Base-by-base conservation (phyloP, 2,797 vertebrate genomes). In the Cyprinella venusta region DNA sequence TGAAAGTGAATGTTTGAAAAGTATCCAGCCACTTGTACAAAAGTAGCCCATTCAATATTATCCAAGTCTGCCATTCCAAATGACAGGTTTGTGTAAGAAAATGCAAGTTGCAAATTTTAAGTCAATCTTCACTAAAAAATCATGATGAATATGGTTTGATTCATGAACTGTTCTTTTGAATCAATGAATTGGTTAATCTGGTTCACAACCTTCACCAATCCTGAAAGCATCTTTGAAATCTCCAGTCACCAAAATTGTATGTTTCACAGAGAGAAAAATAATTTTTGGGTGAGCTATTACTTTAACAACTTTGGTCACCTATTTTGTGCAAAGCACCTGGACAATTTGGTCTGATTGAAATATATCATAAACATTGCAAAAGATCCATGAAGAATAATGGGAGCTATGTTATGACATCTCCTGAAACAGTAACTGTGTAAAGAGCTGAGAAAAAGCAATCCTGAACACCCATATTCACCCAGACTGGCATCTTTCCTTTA, bases 401-500 rank as follows among this genome's bases (percentile, higher is more conserved):
- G n/a, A n/a, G n/a, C n/a, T n/a, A n/a, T n/a, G n/a, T n/a, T n/a
- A n/a, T n/a, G n/a, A n/a, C n/a, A n/a, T n/a, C n/a, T n/a, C n/a
- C n/a, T n/a, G n/a, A n/a, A n/a, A n/a, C n/a, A n/a, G n/a, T n/a
- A n/a, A n/a, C n/a, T n/a, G n/a, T n/a, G n/a, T n/a, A n/a, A n/a
- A n/a, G n/a, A n/a, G n/a, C n/a, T n/a, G n/a, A n/a, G n/a, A n/a
- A n/a, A n/a, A n/a, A n/a, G n/a, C n/a, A n/a, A n/a, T n/a, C n/a
- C n/a, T n/a, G n/a, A n/a, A n/a, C n/a, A n/a, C n/a, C n/a, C n/a
- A n/a, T n/a, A n/a, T n/a, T n/a, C n/a, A n/a, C n/a, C n/a, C n/a
- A 76, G n/a, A 56, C 48, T 21, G 80, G 10, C 71, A 68, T 56
- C 36, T 76, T 72, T 76, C 61, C 63, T 54, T 76, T 42, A 54